phyloP scores from a whole-genome alignment of 2,113 vertebrate genomes.

The Sylvia atricapilla region DNA sequence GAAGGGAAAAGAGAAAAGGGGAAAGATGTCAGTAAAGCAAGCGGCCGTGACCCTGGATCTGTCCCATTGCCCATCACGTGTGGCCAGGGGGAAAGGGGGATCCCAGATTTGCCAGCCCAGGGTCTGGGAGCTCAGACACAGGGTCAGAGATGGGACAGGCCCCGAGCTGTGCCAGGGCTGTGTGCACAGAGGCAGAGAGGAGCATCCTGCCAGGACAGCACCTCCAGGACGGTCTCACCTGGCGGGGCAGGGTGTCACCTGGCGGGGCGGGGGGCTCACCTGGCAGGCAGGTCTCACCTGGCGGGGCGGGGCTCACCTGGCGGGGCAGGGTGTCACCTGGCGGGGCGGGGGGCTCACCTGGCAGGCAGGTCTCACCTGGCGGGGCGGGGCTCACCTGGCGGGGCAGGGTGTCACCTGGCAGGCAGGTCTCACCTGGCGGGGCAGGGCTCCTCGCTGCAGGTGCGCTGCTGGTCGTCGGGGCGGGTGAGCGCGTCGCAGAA shows the following conservation, averaged over 20 bases:
- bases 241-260: too few species aligned
- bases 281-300: too few species aligned
- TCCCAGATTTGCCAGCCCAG: background rate
- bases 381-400: too few species aligned
- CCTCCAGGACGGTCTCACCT: too few species aligned
- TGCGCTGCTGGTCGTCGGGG: conserved; percentile 81
- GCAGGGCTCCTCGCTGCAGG: conserved; percentile 85
- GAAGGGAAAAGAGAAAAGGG: fast-evolving
- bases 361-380: too few species aligned
- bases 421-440: conserved; percentile 82
- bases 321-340: too few species aligned
- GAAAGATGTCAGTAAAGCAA: background rate
- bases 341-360: too few species aligned
- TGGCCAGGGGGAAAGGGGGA: fast-evolving
- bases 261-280: too few species aligned
- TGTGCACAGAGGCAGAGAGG: background rate
- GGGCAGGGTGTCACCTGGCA: conserved; percentile 71
- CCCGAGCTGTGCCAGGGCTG: fast-evolving
- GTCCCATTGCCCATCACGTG: fast-evolving
- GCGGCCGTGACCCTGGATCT: fast-evolving
- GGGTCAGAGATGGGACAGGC: background rate
- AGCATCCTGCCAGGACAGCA: fast-evolving
- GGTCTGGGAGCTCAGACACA: fast-evolving
- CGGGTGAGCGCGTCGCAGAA: conserved; percentile 80
- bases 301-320: too few species aligned